Base-by-base conservation (phyloP, 1,140 invertebrate genomes). In the Drosophila lini region DNA sequence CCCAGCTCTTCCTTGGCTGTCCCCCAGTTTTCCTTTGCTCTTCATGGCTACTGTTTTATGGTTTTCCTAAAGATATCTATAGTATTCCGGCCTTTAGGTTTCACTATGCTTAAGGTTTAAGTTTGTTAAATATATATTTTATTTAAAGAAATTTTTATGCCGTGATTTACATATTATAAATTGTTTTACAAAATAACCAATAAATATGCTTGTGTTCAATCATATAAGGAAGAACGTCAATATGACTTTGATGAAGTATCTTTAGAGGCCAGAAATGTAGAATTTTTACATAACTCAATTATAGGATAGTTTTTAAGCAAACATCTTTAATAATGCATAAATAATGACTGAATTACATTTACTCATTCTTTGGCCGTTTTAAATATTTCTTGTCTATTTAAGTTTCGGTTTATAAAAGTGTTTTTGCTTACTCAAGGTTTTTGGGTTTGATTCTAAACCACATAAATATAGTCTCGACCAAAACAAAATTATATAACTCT, bases 1-100 rank as follows among this genome's bases (percentile, higher is more conserved):
- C 32, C 32, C 47, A 16, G 42, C 47, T 36, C 42, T 53, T 68
- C 61, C 47, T 48, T 63, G 38, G 19, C 31, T 8, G 11, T 36
- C 15, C 36, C 59, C 15, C 11, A 15, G 28, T 40, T 16, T 16
- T 40, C 48, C 36, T 7, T 31, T 42, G 10, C 38, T 41, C 38
- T 48, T 25, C 31, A 22, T 47, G n/a, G 38, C 32, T 32, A 40
- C 48, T 42, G 25, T 15, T 19, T 13, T 13, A 52, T 38, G 36
- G 31, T 22, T 32, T 55, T 38, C 11, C n/a, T 0, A 25, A 48
- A 19, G 22, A 16, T 36, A 61, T 28, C 31, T 28, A 7, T 56
- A 4, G 15, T 28, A 9, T n/a, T 38, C 1, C 9, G n/a, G 9
- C 1, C 6, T 16, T 22, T 45, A 13, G 10, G 3, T 3, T 22